phyloP scores from a whole-genome alignment of 2,888 invertebrate species.

The Dysmachus trigonus region DNA sequence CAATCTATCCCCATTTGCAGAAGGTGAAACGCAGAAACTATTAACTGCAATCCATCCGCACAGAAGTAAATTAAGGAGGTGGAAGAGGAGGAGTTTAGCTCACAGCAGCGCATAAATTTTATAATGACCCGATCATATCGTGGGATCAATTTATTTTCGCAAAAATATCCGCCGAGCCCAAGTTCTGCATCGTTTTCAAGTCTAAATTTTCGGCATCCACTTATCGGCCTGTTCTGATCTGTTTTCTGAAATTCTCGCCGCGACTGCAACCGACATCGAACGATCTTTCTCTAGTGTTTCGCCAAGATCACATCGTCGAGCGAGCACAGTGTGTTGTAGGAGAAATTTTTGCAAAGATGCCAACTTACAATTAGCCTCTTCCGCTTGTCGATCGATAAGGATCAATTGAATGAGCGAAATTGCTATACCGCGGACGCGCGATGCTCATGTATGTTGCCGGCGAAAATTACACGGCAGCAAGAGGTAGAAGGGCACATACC shows the following conservation, averaged over 20 bases:
- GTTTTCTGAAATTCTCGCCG: not conserved
- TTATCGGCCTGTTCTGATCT: slow-evolving; percentile 27
- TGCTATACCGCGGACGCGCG: not conserved
- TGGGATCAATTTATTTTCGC: slow-evolving; percentile 43
- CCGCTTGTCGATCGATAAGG: slow-evolving; percentile 42
- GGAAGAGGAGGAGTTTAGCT: slow-evolving; percentile 40
- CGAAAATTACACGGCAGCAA: slow-evolving; percentile 28
- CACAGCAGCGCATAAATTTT: slow-evolving; percentile 38
- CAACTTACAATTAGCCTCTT: slow-evolving; percentile 45
- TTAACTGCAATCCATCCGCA: slow-evolving; percentile 16
- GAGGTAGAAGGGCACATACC: not conserved
- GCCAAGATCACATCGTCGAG: slow-evolving; percentile 24
- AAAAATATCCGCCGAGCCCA: not conserved
- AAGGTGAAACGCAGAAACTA: slow-evolving; percentile 21
- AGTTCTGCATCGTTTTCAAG: slow-evolving; percentile 14
- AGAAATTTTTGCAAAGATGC: slow-evolving; percentile 44
- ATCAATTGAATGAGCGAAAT: slow-evolving; percentile 40
- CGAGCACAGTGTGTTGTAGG: slow-evolving; percentile 29
- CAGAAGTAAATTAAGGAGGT: slow-evolving; percentile 42
- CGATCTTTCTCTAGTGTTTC: slow-evolving; percentile 41
- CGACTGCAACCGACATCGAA: slow-evolving; percentile 9
- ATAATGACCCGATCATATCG: slow-evolving; percentile 42
- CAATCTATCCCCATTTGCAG: slow-evolving; percentile 1
- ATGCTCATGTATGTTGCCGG: not conserved
- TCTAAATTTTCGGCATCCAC: slow-evolving; percentile 17